These are phyloP conservation scores for Poecilia picta DNA, from an alignment of 2,797 vertebrate genomes.

Conservation along the genomic window DNA sequence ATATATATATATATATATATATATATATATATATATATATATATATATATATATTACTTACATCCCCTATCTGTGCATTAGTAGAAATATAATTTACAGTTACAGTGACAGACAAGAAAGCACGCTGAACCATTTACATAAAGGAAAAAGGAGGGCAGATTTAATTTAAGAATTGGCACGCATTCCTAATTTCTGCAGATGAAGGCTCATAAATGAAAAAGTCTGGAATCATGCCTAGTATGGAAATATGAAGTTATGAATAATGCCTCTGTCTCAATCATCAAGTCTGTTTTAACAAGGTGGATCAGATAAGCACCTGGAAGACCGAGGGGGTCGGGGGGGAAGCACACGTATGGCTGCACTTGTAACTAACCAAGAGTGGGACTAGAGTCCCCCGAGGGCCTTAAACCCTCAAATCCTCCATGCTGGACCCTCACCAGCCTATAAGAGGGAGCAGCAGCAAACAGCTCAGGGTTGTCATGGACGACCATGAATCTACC, in stretches of 20 bases:
- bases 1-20: background rate
- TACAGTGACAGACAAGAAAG: conserved; percentile 66
- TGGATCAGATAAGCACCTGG: conserved; percentile 86
- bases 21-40: background rate
- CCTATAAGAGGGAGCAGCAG: conserved; percentile 40
- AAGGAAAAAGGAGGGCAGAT: conserved; percentile 86
- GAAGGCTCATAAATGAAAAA: conserved; percentile 97
- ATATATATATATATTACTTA: background rate
- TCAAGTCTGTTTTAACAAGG: conserved; percentile 93
- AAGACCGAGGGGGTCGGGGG: conserved; percentile 47
- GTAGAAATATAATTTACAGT: conserved; percentile 68
- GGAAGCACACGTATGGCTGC: conserved; percentile 49
- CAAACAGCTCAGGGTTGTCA: conserved; percentile 70
- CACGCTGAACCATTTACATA: conserved; percentile 77
- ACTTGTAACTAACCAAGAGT: conserved; percentile 62
- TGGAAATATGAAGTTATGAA: conserved; percentile 98
- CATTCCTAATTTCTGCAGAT: conserved; percentile 88
- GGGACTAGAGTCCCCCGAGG: conserved; percentile 51
- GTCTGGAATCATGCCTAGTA: conserved; percentile 92
- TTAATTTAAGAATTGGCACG: conserved; percentile 99
- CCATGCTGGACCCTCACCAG: conserved; percentile 51
- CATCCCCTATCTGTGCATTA: conserved; percentile 34
- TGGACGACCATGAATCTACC: conserved; percentile 68
- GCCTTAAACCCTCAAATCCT: conserved; percentile 48
- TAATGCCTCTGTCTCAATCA: conserved; percentile 97